Evolutionary conservation across 1,140 invertebrate genomes (phyloP), one percentile per base, ranked within the genome.

Genomic region (Aleiodes sp.): DNA sequence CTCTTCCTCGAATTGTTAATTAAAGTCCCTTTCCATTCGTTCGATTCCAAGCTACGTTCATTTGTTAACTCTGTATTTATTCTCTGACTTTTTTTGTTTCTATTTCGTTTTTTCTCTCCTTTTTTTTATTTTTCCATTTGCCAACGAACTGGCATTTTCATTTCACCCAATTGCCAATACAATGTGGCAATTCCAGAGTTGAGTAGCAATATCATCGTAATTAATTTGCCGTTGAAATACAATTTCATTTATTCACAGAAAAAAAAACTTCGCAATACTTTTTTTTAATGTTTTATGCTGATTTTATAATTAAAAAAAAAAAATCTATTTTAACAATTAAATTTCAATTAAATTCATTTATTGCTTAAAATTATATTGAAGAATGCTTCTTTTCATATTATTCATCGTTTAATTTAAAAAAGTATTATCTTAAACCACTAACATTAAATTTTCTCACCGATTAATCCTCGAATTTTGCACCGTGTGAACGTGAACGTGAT

Each of bases 51-150:
- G 2, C 21, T 21, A 10, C 46, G 16, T 52, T 52, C 46, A 21
- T 52, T 52, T 52, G 46, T 52, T 52, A 16, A 52, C 21, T 52
- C 46, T 52, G 46, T 52, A 52, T 52, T 52, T 52, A 52, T 24
- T 52, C 9, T 9, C 26, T 52, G 16, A 24, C 26, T 24, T 52
- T 52, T 52, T 24, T 52, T 35, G 4, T 4, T 10, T 21, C 16
- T 16, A 4, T 21, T 21, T 52, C 46, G 46, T 52, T 52, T 24
- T 52, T 52, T 21, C 46, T 2, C n/a, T 52, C n/a, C n/a, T 52
- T 35, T 10, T 4, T 10, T 21, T 24, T 16, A 4, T 21, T 21
- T 52, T 21, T 16, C 26, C 26, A 52, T 52, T 52, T 21, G 19
- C 2, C n/a, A 24, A 52, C 26, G 12, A 52, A 52, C 10, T 52